phyloP scores from a whole-genome alignment of 2,888 invertebrate genomes.

The Leuctra nigra region DNA sequence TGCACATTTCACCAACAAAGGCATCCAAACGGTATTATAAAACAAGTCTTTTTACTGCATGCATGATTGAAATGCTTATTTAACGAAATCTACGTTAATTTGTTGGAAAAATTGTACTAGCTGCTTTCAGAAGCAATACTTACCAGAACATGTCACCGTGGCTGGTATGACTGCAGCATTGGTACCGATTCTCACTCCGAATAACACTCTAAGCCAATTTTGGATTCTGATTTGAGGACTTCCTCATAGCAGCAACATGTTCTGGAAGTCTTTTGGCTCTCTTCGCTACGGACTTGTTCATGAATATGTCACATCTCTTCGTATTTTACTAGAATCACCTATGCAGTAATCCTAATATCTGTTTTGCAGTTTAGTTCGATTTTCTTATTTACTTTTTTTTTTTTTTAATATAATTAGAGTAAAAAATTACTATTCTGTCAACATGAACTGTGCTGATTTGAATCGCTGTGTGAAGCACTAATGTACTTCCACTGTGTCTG shows the following conservation, averaged over 20 bases:
- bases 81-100: constrained; percentile 2
- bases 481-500: not conserved
- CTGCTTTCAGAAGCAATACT: not conserved
- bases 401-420: too few species aligned
- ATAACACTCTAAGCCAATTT: too few species aligned
- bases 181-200: too few species aligned
- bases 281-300: not conserved
- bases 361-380: too few species aligned
- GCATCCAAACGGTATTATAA: too few species aligned
- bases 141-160: constrained; percentile 14
- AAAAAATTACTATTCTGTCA: too few species aligned
- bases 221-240: constrained; percentile 5
- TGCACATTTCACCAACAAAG: too few species aligned
- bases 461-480: too few species aligned
- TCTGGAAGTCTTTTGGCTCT: constrained; percentile 11
- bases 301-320: constrained; percentile 2
- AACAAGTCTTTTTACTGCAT: constrained; percentile 7
- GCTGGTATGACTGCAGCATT: not conserved
- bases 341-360: too few species aligned
- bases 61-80: constrained; percentile 6
- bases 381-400: too few species aligned
- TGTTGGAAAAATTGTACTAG: not conserved
- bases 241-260: constrained; percentile 15
- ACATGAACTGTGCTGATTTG: too few species aligned
- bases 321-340: too few species aligned